These are phyloP conservation scores for Eubasilissa regina DNA, from an alignment of 1,140 invertebrate species.

Conservation along the genomic window DNA sequence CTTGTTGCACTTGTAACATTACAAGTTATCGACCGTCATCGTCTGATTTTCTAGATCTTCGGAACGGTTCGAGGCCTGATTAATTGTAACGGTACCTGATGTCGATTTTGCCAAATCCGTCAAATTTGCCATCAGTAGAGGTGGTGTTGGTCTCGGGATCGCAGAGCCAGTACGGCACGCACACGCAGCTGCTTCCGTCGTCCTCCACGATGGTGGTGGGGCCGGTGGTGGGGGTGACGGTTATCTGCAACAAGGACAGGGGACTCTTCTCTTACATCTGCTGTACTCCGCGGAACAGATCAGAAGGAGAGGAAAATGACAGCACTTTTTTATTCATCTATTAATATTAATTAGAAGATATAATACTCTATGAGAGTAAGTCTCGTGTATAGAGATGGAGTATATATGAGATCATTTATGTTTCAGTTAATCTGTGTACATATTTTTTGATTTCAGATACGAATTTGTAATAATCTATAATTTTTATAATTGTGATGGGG, in stretches of 20 bases:
- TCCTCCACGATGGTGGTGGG: slow-evolving; percentile 19
- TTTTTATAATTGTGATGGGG: too few species aligned
- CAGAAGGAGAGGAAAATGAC: not conserved
- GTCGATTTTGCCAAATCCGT: slow-evolving; percentile 49
- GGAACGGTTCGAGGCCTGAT: not conserved
- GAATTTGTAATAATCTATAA: too few species aligned
- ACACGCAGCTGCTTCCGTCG: slow-evolving; percentile 45
- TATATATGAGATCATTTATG: too few species aligned
- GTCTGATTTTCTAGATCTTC: too few species aligned
- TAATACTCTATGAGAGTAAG: too few species aligned
- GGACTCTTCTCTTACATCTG: not conserved
- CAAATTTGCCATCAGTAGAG: slow-evolving; percentile 17
- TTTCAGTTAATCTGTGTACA: too few species aligned
- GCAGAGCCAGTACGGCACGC: slow-evolving; percentile 57
- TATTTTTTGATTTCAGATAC: too few species aligned
- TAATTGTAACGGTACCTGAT: slow-evolving; percentile 38
- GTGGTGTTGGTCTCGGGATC: slow-evolving; percentile 37
- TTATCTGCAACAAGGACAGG: slow-evolving; percentile 17
- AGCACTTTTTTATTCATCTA: too few species aligned
- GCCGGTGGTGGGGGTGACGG: slow-evolving; percentile 45
- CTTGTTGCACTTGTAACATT: too few species aligned
- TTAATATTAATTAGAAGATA: too few species aligned
- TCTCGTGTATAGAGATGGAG: too few species aligned
- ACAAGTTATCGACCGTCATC: too few species aligned
- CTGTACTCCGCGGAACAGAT: not conserved